Conservation (phyloP, 2,888 invertebrate species). For the Pyrrhia umbra region DNA sequence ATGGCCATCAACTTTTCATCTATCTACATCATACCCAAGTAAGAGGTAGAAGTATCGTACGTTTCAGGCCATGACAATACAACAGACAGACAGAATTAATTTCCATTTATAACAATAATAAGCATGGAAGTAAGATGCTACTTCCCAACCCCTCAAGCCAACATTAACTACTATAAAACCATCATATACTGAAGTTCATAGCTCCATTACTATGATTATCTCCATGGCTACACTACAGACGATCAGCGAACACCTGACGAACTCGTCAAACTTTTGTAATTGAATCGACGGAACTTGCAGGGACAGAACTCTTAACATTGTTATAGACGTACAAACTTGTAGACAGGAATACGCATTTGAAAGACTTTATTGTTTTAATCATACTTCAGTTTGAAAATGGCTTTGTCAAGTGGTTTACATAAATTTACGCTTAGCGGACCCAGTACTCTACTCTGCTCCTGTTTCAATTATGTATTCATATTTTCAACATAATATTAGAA, state of each 20-base stretch:
- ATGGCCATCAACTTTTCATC: too few species aligned
- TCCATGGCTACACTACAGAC: slow-evolving; percentile 54
- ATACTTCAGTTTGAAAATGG: too few species aligned
- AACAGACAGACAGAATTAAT: too few species aligned
- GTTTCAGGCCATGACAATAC: too few species aligned
- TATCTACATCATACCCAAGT: too few species aligned
- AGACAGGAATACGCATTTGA: slow-evolving; percentile 17
- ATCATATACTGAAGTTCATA: slow-evolving; percentile 47
- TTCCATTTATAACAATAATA: neutral
- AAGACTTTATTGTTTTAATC: neutral
- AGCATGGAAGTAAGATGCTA: neutral
- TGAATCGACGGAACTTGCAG: slow-evolving; percentile 84
- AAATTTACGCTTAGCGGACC: too few species aligned
- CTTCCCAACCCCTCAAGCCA: neutral
- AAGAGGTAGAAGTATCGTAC: too few species aligned
- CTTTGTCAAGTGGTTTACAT: too few species aligned
- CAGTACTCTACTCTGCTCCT: too few species aligned
- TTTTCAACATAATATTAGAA: too few species aligned
- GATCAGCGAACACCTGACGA: slow-evolving; percentile 74
- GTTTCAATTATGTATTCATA: too few species aligned
- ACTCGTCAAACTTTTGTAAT: slow-evolving; percentile 88
- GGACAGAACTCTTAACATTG: slow-evolving; percentile 76
- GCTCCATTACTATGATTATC: slow-evolving; percentile 61
- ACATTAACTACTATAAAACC: slow-evolving; percentile 42
- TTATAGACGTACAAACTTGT: neutral